These are phyloP conservation scores for Platysteira castanea DNA, from an alignment of 2,113 vertebrate genomes.

Conservation along the genomic window DNA sequence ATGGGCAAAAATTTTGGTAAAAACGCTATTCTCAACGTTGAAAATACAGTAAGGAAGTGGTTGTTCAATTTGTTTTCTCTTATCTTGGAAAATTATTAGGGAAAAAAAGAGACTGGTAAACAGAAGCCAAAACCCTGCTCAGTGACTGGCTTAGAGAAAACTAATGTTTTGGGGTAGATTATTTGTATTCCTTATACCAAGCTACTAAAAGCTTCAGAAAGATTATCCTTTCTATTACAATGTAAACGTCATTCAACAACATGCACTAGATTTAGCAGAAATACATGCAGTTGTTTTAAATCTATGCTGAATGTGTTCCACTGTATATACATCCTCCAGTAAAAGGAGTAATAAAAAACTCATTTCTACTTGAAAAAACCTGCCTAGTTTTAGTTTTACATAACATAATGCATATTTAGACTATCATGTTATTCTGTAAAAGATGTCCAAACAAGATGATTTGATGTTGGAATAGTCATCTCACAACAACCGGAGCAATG, in stretches of 20 bases:
- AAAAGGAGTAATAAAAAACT: conserved; percentile 62
- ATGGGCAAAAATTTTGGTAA: neutral
- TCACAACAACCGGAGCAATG: conserved; percentile 42
- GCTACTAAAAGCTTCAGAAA: conserved; percentile 26
- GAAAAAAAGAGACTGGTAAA: neutral
- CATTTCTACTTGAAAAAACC: conserved; percentile 50
- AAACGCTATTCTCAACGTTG: neutral
- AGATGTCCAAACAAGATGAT: conserved; percentile 61
- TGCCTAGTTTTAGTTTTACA: conserved; percentile 27
- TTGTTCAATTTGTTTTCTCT: neutral
- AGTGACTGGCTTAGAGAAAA: neutral
- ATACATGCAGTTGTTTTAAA: conserved; percentile 32
- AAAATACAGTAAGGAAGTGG: neutral
- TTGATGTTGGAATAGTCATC: conserved; percentile 64
- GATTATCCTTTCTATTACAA: conserved; percentile 44
- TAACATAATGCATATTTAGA: conserved; percentile 61
- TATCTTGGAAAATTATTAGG: neutral
- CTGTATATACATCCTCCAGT: conserved; percentile 7
- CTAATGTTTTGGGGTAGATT: neutral
- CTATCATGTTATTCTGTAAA: conserved; percentile 60
- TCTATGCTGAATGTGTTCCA: neutral
- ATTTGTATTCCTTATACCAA: conserved; percentile 6
- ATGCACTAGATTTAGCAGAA: conserved; percentile 14
- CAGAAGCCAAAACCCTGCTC: neutral
- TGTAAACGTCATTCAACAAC: conserved; percentile 8